Evolutionary conservation across 92 coral and sea anemone species (phyloP), one percentile per base, ranked within the genome.

Genomic region (Palythoa grandis): DNA sequence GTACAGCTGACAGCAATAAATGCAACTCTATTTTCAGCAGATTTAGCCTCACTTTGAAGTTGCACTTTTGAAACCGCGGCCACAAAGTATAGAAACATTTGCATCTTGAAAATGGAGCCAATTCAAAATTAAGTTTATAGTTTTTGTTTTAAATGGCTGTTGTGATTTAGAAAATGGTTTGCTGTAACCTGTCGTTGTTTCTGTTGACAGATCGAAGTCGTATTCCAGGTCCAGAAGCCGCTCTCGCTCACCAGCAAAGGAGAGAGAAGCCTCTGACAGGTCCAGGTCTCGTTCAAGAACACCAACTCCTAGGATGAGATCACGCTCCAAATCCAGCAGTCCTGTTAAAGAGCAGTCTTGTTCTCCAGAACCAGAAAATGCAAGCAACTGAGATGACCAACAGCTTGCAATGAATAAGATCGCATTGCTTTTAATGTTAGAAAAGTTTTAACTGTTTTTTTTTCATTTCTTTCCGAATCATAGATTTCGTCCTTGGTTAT

Each of bases 221-320:
- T 91, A 82, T 17, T 94, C 98, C 43, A 86, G 91, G 73, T 94
- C 98, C 53, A 88, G 87, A 5, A 80, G 86, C 19, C 87, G 86
- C n/a, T 89, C 92, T 47, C 87, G 2, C 9, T 66, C 85, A 6
- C 85, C 85, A 25, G 60, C 58, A n/a, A 80, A 68, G 16, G 60
- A 80, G 47, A 70, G 74, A 43, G 74, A 73, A 65, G 56, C 40
- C 47, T 80, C 74, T 22, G 85, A 80, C 1, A 66, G 15, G 48
- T 80, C 85, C 40, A 80, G 35, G 57, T 80, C 85, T 1, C 74
- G 60, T 23, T 80, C 85, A 65, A 65, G 85, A 43, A 12, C 85
- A 20, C 85, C 74, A 13, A 57, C 83, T 19, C 83, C 83, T 10
- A 29, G 35, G 35, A 37, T 54, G 72, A 78, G 40, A 37, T 80